Evolutionary conservation across 2,797 vertebrate genomes (phyloP).

Genomic region (Sebastes taczanowskii): DNA sequence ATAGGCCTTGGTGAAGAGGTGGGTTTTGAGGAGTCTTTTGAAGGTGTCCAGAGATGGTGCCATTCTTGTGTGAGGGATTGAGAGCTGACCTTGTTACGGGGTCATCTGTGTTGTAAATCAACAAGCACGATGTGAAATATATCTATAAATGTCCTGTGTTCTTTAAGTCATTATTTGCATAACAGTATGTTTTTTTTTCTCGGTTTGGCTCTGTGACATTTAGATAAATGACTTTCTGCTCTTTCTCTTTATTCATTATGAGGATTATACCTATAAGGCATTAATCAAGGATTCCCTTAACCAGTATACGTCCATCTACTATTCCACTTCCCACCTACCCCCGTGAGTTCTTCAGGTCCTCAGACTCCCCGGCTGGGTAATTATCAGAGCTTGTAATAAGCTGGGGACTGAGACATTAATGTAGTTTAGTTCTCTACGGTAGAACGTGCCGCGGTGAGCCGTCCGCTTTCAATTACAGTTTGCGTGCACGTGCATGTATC

Average conservation of each 20-base stretch:
- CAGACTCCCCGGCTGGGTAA: slow-evolving; percentile 54
- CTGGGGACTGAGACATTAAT: slow-evolving; percentile 57
- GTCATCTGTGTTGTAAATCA: slow-evolving; percentile 12
- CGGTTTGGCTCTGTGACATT: slow-evolving; percentile 9
- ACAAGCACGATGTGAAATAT: slow-evolving; percentile 3
- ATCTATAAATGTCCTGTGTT: slow-evolving; percentile 2
- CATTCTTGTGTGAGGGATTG: too few species aligned
- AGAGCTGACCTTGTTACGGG: slow-evolving; percentile 19
- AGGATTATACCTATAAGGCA: slow-evolving; percentile 54
- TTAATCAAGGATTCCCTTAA: slow-evolving; percentile 59
- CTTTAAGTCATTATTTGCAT: slow-evolving; percentile 27
- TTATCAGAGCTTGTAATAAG: slow-evolving; percentile 65
- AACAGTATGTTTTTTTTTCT: neutral
- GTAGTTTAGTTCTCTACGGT: slow-evolving; percentile 47
- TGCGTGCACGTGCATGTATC: slow-evolving; percentile 8
- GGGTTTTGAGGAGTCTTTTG: too few species aligned
- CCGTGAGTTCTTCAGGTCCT: slow-evolving; percentile 21
- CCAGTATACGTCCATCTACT: slow-evolving; percentile 18
- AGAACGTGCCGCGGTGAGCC: slow-evolving; percentile 28
- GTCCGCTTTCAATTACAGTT: slow-evolving; percentile 64
- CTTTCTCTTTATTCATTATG: slow-evolving; percentile 52
- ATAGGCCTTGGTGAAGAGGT: too few species aligned
- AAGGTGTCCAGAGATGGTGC: too few species aligned
- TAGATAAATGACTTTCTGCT: slow-evolving; percentile 44
- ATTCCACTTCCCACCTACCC: neutral